phyloP scores from a whole-genome alignment of 2,797 vertebrate species.

The Sciaenops ocellatus region DNA sequence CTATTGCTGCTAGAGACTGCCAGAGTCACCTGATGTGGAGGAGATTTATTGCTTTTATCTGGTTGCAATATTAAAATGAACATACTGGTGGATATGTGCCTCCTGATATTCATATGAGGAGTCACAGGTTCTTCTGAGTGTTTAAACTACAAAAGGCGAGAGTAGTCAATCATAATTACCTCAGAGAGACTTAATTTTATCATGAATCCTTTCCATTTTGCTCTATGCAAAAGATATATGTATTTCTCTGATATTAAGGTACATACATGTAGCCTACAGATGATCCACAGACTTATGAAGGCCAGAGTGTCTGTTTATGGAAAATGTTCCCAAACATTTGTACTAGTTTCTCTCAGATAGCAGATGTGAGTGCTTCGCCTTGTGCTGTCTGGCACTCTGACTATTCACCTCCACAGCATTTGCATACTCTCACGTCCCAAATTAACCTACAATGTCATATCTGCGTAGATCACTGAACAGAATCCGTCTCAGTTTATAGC shows the following conservation, averaged over 20 bases:
- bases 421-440: neutral
- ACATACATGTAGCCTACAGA: neutral
- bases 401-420: neutral
- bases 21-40: neutral
- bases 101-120: constrained; percentile 7
- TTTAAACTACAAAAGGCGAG: neutral
- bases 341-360: constrained; percentile 7
- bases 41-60: neutral
- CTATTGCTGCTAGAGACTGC: neutral
- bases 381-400: constrained; percentile 20
- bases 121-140: constrained; percentile 8
- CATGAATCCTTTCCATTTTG: neutral
- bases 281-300: constrained; percentile 22
- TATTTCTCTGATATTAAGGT: neutral
- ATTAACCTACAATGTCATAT: constrained; percentile 10
- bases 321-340: constrained; percentile 55
- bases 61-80: neutral
- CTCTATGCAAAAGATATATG: neutral
- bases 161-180: neutral
- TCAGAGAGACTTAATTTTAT: neutral
- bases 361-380: neutral
- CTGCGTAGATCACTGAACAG: constrained; percentile 23
- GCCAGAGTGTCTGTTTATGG: constrained; percentile 36
- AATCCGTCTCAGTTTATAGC: neutral
- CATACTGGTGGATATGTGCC: neutral